These are phyloP conservation scores for Trimorus sp. DNA, from an alignment of 2,888 invertebrate species.

Conservation along the genomic window DNA sequence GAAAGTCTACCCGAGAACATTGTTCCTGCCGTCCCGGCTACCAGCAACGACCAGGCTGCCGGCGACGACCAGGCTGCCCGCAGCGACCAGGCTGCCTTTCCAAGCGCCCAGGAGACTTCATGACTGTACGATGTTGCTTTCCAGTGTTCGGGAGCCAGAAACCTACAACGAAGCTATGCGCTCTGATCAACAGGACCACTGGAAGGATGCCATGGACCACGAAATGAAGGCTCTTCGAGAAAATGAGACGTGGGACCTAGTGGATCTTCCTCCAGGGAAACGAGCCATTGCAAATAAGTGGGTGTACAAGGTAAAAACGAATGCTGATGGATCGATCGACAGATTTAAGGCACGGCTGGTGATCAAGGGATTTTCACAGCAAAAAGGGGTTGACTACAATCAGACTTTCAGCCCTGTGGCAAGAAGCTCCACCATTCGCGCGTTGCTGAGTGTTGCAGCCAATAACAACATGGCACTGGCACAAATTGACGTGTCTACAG, in stretches of 20 bases:
- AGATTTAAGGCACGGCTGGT: constrained; percentile 46
- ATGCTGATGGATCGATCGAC: constrained; percentile 37
- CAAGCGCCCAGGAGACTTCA: too few species aligned
- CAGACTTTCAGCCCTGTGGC: constrained; percentile 52
- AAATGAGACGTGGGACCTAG: neutral
- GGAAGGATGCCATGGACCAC: too few species aligned
- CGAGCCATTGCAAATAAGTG: constrained; percentile 56
- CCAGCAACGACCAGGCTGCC: too few species aligned
- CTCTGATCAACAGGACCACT: too few species aligned
- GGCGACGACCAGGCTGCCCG: too few species aligned
- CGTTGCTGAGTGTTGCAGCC: constrained; percentile 32
- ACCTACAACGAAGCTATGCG: too few species aligned
- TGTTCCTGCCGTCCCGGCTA: too few species aligned
- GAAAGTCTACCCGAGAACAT: too few species aligned
- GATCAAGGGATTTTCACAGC: constrained; percentile 30
- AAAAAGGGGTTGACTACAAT: constrained; percentile 41
- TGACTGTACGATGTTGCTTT: too few species aligned
- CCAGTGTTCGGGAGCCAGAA: too few species aligned
- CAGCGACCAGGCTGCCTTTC: too few species aligned
- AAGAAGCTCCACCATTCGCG: constrained; percentile 26
- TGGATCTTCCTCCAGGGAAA: neutral
- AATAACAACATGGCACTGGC: constrained; percentile 28
- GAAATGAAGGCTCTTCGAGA: constrained; percentile 1
- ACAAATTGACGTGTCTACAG: constrained; percentile 47
- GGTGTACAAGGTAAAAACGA: constrained; percentile 65